Evolutionary conservation across 2,888 invertebrate genomes (phyloP).

Genomic region (Autographa gamma): DNA sequence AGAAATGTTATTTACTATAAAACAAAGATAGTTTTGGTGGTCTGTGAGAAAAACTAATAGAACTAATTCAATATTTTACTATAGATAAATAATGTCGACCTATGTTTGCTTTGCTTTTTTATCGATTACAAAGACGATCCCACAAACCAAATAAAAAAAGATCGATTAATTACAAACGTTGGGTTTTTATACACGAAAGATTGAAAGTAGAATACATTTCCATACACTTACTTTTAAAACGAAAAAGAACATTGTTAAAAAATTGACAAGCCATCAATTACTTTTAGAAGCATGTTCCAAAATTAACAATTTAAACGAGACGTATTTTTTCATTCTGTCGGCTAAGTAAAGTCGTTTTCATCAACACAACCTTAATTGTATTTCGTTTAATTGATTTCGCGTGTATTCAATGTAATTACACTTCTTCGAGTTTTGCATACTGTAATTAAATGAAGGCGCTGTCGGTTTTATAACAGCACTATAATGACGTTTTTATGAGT

Average conservation of each 20-base stretch:
- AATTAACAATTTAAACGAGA: not conserved
- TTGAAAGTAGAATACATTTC: slow-evolving; percentile 5
- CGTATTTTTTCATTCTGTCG: slow-evolving; percentile 19
- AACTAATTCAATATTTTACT: too few species aligned
- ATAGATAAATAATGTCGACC: too few species aligned
- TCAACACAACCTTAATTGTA: slow-evolving; percentile 44
- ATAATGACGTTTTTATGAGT: slow-evolving; percentile 44
- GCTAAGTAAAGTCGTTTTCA: slow-evolving; percentile 23
- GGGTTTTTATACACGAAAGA: not conserved
- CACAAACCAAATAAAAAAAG: not conserved
- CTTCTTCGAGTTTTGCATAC: slow-evolving; percentile 41
- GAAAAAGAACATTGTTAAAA: not conserved
- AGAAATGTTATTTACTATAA: too few species aligned
- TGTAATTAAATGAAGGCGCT: slow-evolving; percentile 30
- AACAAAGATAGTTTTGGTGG: too few species aligned
- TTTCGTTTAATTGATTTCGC: slow-evolving; percentile 44
- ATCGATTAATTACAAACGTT: not conserved
- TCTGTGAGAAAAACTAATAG: too few species aligned
- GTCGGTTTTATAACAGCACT: slow-evolving; percentile 33
- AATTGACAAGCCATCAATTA: not conserved
- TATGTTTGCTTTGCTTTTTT: too few species aligned
- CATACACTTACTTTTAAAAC: not conserved
- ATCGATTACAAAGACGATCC: not conserved
- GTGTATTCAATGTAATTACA: slow-evolving; percentile 18
- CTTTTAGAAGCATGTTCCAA: slow-evolving; percentile 3